Evolutionary conservation across 1,140 invertebrate species (phyloP).

Genomic region (Chironomus striatipennis): DNA sequence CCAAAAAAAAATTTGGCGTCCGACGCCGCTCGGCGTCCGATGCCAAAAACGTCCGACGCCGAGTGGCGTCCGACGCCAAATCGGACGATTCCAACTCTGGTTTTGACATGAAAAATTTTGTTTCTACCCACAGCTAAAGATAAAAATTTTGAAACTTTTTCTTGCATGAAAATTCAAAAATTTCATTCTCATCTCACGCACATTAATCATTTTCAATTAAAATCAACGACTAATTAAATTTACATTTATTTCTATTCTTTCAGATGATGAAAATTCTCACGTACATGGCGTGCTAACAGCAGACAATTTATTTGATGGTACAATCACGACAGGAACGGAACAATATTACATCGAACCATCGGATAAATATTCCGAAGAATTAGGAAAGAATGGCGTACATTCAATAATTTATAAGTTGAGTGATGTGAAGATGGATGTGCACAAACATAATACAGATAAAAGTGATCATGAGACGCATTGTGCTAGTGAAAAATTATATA

Average conservation of each 20-base stretch:
- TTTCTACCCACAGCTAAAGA: no score
- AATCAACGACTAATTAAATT: background rate
- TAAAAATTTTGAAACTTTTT: no score
- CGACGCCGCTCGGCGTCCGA: no score
- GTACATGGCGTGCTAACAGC: constrained; percentile 78
- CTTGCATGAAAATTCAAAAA: background rate
- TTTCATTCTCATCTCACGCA: background rate
- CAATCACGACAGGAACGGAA: constrained; percentile 62
- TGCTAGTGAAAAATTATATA: constrained; percentile 34
- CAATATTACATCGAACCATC: constrained; percentile 83
- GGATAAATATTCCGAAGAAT: constrained; percentile 55
- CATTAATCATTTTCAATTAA: constrained; percentile 5
- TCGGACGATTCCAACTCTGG: no score
- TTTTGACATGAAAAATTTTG: no score
- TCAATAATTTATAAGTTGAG: constrained; percentile 74
- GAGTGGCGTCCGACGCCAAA: no score
- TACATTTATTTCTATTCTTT: constrained; percentile 33
- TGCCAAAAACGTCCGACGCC: no score
- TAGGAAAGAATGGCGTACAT: constrained; percentile 50
- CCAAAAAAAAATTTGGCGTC: no score
- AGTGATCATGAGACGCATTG: constrained; percentile 31
- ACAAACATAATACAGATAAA: background rate
- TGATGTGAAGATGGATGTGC: constrained; percentile 56
- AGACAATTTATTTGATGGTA: constrained; percentile 83
- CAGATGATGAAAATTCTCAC: constrained; percentile 73